Evolutionary conservation across 64 coral and sea anemone species (phyloP).

Genomic region (Actinia equina): DNA sequence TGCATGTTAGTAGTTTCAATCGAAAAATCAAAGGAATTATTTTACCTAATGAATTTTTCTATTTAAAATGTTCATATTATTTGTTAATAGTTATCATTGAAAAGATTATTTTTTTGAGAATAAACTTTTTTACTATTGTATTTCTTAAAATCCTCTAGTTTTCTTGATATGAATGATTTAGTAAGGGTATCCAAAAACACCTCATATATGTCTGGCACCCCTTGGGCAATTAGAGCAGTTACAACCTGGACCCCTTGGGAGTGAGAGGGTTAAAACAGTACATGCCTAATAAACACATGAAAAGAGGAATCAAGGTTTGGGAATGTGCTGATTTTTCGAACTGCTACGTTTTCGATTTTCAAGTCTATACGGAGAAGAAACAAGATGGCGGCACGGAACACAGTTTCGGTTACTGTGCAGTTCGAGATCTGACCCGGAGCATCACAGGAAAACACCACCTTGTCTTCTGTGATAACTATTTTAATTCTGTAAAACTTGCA

Average conservation of each 20-base stretch:
- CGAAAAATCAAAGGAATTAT: no score
- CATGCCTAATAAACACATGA: conserved; percentile 52
- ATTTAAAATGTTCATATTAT: not conserved
- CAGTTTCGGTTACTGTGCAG: conserved; percentile 35
- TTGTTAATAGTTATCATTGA: not conserved
- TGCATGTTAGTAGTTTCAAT: no score
- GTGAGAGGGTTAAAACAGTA: conserved; percentile 30
- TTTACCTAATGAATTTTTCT: not conserved
- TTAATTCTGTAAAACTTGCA: conserved; percentile 44
- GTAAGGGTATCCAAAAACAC: no score
- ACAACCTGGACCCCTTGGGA: conserved; percentile 8
- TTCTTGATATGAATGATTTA: not conserved
- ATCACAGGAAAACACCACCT: conserved; percentile 44
- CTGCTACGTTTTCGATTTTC: conserved; percentile 28
- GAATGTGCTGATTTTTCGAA: conserved; percentile 35
- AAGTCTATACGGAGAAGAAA: conserved; percentile 54
- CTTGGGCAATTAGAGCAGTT: conserved; percentile 7
- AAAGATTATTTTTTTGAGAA: not conserved
- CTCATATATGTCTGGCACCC: not conserved
- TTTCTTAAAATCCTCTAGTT: not conserved
- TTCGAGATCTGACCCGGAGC: conserved; percentile 8
- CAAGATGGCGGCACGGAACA: no score
- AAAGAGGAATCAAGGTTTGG: conserved; percentile 61
- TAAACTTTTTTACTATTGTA: conserved; percentile 21
- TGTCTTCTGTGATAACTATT: conserved; percentile 58